Evolutionary conservation across 2,888 invertebrate genomes (phyloP), one percentile per base, ranked within the genome.

Genomic region (Campopleginae sp.): DNA sequence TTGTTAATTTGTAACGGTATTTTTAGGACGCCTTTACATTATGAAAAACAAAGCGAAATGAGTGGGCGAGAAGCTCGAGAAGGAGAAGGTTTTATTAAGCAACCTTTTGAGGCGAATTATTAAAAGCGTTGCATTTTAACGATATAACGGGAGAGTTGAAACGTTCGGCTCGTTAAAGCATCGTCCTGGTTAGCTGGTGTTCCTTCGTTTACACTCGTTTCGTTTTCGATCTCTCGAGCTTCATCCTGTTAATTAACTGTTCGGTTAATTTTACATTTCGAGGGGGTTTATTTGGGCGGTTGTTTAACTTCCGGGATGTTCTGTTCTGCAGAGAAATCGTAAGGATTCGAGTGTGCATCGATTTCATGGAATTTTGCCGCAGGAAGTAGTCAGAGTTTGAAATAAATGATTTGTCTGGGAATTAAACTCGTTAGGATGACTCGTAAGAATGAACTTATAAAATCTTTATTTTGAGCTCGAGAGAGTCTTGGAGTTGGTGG

Each of bases 121-220:
- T 76, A 77, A 44, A 66, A 85, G 75, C 70, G 63, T 51, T 46
- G 12, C 48, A 46, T 68, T 79, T 75, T 48, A 79, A 71, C 51
- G 63, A 38, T 65, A 75, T 54, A 74, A 85, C 70, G 58, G 46
- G 42, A 33, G 54, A 51, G 70, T 38, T 54, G 70, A 75, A 82
- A 77, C 33, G 65, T 70, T 80, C 42, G 63, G 65, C 78, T 85
- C 82, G 85, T 85, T 82, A 82, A 81, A 65, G 58, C 66, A 61
- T 78, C 51, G 77, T 70, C 42, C 17, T 58, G 77, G 72, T 74
- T 51, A 63, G 68, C n/a, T 31, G 8, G 8, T 1, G 48, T 19
- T 17, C 46, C 8, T n/a, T 31, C 44, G 33, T 23, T 61, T 74
- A 27, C 17, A 63, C 42, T 46, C 31, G 19, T 48, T 63, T 48